Evolutionary conservation across 1,140 invertebrate species (phyloP).

Genomic region (Vollenhovia emeryi): DNA sequence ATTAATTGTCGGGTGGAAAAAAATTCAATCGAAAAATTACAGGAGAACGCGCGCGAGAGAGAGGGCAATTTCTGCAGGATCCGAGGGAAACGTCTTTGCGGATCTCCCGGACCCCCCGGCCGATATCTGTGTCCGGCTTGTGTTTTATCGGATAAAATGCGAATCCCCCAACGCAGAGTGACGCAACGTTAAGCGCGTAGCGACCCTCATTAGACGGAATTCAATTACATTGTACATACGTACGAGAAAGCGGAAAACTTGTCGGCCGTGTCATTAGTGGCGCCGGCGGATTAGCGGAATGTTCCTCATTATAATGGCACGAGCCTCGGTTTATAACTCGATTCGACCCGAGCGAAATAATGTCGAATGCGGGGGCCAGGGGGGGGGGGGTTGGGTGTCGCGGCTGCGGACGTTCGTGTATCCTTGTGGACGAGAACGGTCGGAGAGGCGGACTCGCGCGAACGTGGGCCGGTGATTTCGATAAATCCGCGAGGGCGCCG

Average conservation of each 20-base stretch:
- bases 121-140: background rate
- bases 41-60: background rate
- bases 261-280: slow-evolving; percentile 26
- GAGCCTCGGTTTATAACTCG: slow-evolving; percentile 62
- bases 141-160: background rate
- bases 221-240: background rate
- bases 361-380: slow-evolving; percentile 1
- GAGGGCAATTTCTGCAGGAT: background rate
- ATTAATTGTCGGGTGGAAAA: background rate
- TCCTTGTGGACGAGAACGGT: slow-evolving; percentile 29
- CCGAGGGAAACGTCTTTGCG: background rate
- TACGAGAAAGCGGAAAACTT: slow-evolving; percentile 48
- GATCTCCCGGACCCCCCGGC: background rate
- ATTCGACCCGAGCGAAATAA: slow-evolving; percentile 56
- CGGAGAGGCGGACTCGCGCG: background rate
- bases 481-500: background rate
- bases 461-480: background rate
- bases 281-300: slow-evolving; percentile 46
- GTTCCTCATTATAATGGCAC: slow-evolving; percentile 44
- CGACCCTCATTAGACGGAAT: background rate
- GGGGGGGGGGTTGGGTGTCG: slow-evolving; percentile 3
- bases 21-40: background rate
- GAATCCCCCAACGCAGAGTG: background rate
- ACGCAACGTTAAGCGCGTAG: background rate
- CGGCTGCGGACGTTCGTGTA: slow-evolving; percentile 25